Base-by-base conservation (phyloP, 1,140 invertebrate genomes). In the Drosophila obscura region DNA sequence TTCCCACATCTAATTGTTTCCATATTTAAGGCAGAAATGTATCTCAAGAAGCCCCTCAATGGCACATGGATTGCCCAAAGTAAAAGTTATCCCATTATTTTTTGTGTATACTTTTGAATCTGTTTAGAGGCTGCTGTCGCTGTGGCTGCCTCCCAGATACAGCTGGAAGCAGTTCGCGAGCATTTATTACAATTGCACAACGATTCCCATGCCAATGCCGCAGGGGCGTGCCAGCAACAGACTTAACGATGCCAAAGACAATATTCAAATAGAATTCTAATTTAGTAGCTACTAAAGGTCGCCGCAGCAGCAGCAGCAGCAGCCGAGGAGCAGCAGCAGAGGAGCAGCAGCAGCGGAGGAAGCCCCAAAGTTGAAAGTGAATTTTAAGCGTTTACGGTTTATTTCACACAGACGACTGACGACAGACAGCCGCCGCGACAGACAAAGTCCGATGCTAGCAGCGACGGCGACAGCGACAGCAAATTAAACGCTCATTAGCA, bases 401-500 rank as follows among this genome's bases (percentile, higher is more conserved):
- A 60, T 75, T 51, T 66, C 28, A 45, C 53, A 60, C 53, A 31
- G 28, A 16, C 19, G 11, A 44, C 22, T 16, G 15, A 16, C 1
- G 11, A 44, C 22, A 26, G 15, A 16, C 1, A 22, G 41, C 7
- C 7, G 28, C 26, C 26, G 26, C 26, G 31, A 39, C 35, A 39
- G 4, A 4, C 35, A 39, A 39, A 39, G 35, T 39, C 35, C 35
- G 35, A 39, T 39, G 35, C 35, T 13, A 39, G 35, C 35, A 51
- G 39, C 31, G 45, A 16, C 41, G 5, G 9, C n/a, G 35, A 7
- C n/a, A 44, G 41, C 26, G 43, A 68, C 65, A 57, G 66, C 59
- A 73, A 83, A 83, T 83, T 83, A 84, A 83, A 85, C 63, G 77
- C 80, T 85, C 80, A 85, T 83, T 83, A 83, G 81, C 80, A 83